Percentiles rank a stretch among this genome's conserved stretches.
These are phyloP conservation scores for Hyperoodon ampullatus DNA, from an alignment of 2,113 vertebrate genomes.

Conservation along the genomic window DNA sequence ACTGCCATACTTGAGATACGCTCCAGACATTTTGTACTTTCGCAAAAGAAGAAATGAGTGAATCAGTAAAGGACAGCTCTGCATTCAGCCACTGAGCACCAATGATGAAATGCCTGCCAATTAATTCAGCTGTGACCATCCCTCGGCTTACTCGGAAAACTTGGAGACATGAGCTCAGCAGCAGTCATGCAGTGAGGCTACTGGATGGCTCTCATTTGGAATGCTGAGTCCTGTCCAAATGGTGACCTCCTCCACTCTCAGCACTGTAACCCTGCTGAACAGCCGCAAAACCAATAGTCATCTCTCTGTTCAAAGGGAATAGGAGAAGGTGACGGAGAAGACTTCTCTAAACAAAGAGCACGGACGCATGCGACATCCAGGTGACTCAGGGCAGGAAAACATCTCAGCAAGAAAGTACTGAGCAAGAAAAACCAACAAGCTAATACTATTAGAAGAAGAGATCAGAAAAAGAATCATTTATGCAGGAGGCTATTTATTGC, in stretches of 20 bases:
- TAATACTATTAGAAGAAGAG: neutral
- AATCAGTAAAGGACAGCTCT: slow-evolving; percentile 1
- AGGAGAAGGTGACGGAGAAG: neutral
- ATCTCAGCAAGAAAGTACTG: neutral
- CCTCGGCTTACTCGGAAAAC: neutral
- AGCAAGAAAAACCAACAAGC: neutral
- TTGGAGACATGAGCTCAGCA: slow-evolving; percentile 74
- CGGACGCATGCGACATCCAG: neutral
- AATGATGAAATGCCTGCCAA: slow-evolving; percentile 9
- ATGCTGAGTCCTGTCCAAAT: neutral
- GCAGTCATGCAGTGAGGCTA: neutral
- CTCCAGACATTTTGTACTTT: slow-evolving; percentile 47
- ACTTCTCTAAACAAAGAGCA: neutral
- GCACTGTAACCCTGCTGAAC: neutral
- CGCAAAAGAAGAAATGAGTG: slow-evolving; percentile 19
- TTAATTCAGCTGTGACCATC: slow-evolving; percentile 11
- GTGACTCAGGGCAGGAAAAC: neutral
- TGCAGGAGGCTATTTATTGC: neutral
- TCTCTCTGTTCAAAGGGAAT: neutral
- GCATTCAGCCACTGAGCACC: neutral
- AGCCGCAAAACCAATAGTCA: neutral
- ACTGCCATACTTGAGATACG: neutral
- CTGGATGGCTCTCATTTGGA: neutral
- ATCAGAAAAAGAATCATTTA: neutral
- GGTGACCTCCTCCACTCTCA: slow-evolving; percentile 30